These are phyloP conservation scores for Scaeva pyrastri DNA, from an alignment of 2,888 invertebrate species.

Conservation along the genomic window DNA sequence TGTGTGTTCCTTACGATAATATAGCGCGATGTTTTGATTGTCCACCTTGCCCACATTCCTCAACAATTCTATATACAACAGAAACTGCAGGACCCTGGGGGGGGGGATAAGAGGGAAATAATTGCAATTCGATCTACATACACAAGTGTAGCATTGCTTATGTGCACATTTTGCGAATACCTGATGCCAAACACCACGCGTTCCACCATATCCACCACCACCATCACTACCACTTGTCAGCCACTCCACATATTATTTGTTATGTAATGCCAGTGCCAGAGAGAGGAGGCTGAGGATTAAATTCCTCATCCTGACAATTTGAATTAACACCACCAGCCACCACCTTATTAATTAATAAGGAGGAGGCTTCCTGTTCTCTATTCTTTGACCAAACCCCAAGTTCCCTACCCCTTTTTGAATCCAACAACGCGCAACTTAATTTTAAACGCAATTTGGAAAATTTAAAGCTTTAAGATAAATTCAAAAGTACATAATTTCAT, in stretches of 20 bases:
- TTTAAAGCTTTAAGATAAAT: constrained; percentile 41
- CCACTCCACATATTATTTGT: constrained; percentile 58
- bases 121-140: constrained; percentile 74
- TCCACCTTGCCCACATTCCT: constrained; percentile 33
- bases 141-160: constrained; percentile 42
- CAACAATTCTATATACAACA: constrained; percentile 1
- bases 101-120: constrained; percentile 59
- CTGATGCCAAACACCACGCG: constrained; percentile 48
- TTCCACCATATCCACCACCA: constrained; percentile 21
- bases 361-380: constrained; percentile 44
- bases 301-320: constrained; percentile 59
- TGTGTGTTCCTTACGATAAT: constrained; percentile 68
- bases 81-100: constrained; percentile 20
- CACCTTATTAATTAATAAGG: constrained; percentile 74
- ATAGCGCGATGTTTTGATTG: constrained; percentile 69
- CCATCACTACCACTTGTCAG: constrained; percentile 55
- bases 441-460: constrained; percentile 6
- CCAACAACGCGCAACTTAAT: constrained; percentile 4
- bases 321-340: constrained; percentile 53
- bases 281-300: constrained; percentile 67
- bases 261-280: constrained; percentile 70
- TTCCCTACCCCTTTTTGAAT: neutral
- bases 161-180: constrained; percentile 67
- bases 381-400: neutral
- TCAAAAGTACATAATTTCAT: neutral